Evolutionary conservation across 2,113 vertebrate genomes (phyloP), one percentile per base, ranked within the genome.

Genomic region (Zosterops lateralis): DNA sequence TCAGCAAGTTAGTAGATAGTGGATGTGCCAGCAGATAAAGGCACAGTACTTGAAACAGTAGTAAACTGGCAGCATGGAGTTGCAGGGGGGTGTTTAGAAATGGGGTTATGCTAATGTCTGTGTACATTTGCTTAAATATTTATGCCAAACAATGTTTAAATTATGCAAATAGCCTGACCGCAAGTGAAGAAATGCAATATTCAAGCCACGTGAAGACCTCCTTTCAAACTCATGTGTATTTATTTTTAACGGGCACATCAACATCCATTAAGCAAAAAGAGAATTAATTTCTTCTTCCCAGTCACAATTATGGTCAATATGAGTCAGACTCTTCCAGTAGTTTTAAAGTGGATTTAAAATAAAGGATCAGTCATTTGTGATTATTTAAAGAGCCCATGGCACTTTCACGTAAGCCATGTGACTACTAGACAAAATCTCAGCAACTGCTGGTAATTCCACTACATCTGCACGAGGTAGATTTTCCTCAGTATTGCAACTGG

Each of bases 141-240:
- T 48, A 87, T 6, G 0, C 34, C 70, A 28, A 90, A 81, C 54
- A 77, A 90, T 64, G 44, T 48, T 94, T 93, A 90, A 82, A 91
- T 88, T 89, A 95, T 90, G 72, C 42, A 91, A 94, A 95, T 44
- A 31, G 60, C 28, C 51, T 60, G 17, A 64, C 56, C 22, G 2
- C 74, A 94, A 92, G 57, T 29, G 51, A 80, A 83, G 65, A 91
- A 87, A 91, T 66, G 21, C 19, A 92, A 87, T 76, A 83, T 73
- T 89, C 67, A 91, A 85, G 76, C 66, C 60, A 83, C 12, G 2
- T 12, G n/a, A 51, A 67, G 78, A 82, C 58, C 47, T 80, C 85
- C 74, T 79, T 91, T 73, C 72, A 83, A 77, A 71, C 16, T 77
- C 45, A n/a, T n/a, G 60, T 28, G 25, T 53, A 47, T 83, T 78